Conservation (phyloP, 2,797 vertebrate genomes). For the Diglossa cyanea region DNA sequence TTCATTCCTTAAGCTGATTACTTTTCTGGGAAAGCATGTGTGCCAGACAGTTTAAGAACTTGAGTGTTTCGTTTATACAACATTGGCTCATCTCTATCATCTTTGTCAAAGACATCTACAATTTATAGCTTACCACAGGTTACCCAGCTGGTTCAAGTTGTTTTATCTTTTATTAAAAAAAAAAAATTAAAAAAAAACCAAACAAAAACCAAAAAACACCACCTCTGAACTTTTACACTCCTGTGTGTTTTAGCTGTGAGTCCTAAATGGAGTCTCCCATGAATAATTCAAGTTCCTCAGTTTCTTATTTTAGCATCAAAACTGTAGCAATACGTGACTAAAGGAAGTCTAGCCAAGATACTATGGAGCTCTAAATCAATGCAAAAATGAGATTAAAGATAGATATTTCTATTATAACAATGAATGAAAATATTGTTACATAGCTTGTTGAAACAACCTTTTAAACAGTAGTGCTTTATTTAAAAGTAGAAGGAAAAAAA, state of each 20-base stretch:
- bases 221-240: constrained; percentile 71
- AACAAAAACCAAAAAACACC: not conserved
- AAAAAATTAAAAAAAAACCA: not conserved
- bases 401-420: not conserved
- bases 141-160: not conserved
- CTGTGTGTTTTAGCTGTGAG: constrained; percentile 57
- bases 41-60: constrained; percentile 61
- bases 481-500: not conserved
- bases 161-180: not conserved
- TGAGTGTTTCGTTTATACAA: constrained; percentile 54
- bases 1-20: constrained; percentile 51
- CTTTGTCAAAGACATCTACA: constrained; percentile 35
- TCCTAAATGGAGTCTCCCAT: constrained; percentile 65
- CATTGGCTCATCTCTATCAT: constrained; percentile 54
- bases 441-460: not conserved
- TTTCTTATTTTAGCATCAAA: constrained; percentile 69
- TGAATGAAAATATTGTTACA: constrained; percentile 8
- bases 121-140: constrained; percentile 44
- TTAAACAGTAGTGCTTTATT: constrained; percentile 12
- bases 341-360: constrained; percentile 47
- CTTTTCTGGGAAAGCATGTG: constrained; percentile 54
- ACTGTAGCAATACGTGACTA: constrained; percentile 53
- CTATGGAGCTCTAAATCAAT: constrained; percentile 11
- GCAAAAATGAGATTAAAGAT: constrained; percentile 21
- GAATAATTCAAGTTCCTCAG: constrained; percentile 69